phyloP scores from a whole-genome alignment of 2,113 vertebrate species.

The Paralichthys olivaceus region DNA sequence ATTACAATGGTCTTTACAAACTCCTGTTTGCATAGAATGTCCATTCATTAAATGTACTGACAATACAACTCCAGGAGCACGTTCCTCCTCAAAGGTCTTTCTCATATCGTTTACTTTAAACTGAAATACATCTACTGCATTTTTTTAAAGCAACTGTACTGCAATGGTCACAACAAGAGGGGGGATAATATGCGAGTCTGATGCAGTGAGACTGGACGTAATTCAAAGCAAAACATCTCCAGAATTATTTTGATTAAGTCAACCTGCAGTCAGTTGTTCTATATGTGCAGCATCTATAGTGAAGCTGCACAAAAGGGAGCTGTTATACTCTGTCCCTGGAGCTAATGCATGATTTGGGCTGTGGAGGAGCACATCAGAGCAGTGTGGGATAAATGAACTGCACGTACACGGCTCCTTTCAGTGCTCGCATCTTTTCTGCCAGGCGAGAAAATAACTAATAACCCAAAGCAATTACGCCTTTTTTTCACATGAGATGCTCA shows the following conservation, averaged over 20 bases:
- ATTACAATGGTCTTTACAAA: conserved; percentile 82
- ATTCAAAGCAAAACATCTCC: conserved; percentile 3
- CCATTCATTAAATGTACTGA: conserved; percentile 75
- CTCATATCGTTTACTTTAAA: conserved; percentile 25
- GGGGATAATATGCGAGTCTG: background rate
- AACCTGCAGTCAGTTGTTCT: conserved; percentile 20
- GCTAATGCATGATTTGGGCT: conserved; percentile 42
- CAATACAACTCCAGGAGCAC: conserved; percentile 46
- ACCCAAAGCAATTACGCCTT: conserved; percentile 52
- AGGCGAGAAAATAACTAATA: conserved; percentile 31
- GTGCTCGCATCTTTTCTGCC: conserved; percentile 32
- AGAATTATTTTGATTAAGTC: conserved; percentile 14
- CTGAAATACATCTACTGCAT: conserved; percentile 15
- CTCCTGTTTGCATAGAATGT: conserved; percentile 78
- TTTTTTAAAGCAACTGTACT: conserved; percentile 28
- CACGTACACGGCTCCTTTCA: conserved; percentile 21
- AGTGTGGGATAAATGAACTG: conserved; percentile 41
- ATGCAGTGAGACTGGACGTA: background rate
- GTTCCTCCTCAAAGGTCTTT: conserved; percentile 10
- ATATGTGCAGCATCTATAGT: conserved; percentile 9
- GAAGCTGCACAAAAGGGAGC: conserved; percentile 25
- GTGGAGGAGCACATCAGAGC: conserved; percentile 50
- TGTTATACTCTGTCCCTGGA: conserved; percentile 27
- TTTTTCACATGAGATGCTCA: conserved; percentile 29
- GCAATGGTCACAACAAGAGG: conserved; percentile 16